These are phyloP conservation scores for Pelochelys cantorii DNA, from an alignment of 2,797 vertebrate genomes.

Conservation along the genomic window DNA sequence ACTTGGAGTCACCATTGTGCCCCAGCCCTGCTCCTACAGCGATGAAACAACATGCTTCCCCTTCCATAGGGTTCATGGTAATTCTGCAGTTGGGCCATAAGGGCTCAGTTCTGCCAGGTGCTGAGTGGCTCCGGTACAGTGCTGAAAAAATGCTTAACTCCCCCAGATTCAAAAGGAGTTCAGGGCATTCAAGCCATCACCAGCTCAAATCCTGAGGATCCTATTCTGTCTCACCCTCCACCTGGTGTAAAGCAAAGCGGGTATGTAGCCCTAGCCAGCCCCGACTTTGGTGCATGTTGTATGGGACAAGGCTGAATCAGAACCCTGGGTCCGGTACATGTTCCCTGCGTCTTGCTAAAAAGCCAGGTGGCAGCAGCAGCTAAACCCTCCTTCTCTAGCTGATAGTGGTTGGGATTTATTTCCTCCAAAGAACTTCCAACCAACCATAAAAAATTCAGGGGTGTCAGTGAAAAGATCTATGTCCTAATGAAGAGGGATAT, in stretches of 20 bases:
- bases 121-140: neutral
- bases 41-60: neutral
- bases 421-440: slow-evolving; percentile 14
- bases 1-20: neutral
- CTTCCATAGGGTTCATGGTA: neutral
- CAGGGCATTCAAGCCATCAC: neutral
- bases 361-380: slow-evolving; percentile 71
- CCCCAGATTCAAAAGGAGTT: neutral
- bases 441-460: slow-evolving; percentile 37
- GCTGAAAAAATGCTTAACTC: neutral
- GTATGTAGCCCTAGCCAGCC: accelerated
- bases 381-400: neutral
- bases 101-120: neutral
- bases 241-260: accelerated
- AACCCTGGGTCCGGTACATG: neutral
- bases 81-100: neutral
- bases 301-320: neutral
- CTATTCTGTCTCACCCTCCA: neutral
- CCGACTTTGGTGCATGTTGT: neutral
- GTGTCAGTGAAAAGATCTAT: slow-evolving; percentile 67
- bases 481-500: slow-evolving; percentile 73
- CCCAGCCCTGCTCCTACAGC: neutral
- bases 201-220: neutral
- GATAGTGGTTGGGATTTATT: neutral
- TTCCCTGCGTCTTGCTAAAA: slow-evolving; percentile 30